Evolutionary conservation across 2,888 invertebrate genomes (phyloP), one percentile per base, ranked within the genome.

Genomic region (Caenorhabditis sulstoni): DNA sequence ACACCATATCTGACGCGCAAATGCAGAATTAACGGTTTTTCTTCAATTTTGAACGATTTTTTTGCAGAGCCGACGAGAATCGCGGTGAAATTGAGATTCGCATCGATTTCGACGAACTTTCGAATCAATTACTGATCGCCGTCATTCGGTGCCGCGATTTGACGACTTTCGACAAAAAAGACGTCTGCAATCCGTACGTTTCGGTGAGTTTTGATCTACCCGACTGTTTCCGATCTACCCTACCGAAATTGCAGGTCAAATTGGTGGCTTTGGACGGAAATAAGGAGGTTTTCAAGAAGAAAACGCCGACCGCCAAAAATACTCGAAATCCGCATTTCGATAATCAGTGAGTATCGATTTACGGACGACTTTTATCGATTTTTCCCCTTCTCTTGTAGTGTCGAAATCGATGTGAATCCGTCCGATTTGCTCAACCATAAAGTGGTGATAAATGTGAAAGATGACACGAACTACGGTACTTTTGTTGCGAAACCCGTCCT

Each of bases 361-460:
- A n/a, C n/a, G n/a, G n/a, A n/a, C n/a, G n/a, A n/a, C 23, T 2
- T 7, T 58, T 29, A 44, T 23, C 59, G 20, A 3, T 5, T 65
- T 84, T 87, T 55, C 65, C n/a, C n/a, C n/a, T n/a, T n/a, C n/a
- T n/a, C n/a, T n/a, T n/a, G n/a, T n/a, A 88, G 87, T 29, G 85
- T 89, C 74, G 86, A 87, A 62, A 87, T 89, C 67, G 87, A 86
- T 58, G 64, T 89, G 12, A 79, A 85, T 18, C 74, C 76, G 16
- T 79, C 82, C n/a, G 89, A 89, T 71, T 61, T 89, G 14, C 61
- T 76, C 7, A 87, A 89, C 35, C 85, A 87, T 61, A 81, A 83
- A 66, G 62, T 89, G n/a, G 78, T 75, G n/a, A 70, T 89, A 14
- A 71, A 77, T 37, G 86, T 90, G 11, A 90, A 90, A 74, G 90